phyloP scores from a whole-genome alignment of 1,140 invertebrate species.

The Ridgeia piscesae region DNA sequence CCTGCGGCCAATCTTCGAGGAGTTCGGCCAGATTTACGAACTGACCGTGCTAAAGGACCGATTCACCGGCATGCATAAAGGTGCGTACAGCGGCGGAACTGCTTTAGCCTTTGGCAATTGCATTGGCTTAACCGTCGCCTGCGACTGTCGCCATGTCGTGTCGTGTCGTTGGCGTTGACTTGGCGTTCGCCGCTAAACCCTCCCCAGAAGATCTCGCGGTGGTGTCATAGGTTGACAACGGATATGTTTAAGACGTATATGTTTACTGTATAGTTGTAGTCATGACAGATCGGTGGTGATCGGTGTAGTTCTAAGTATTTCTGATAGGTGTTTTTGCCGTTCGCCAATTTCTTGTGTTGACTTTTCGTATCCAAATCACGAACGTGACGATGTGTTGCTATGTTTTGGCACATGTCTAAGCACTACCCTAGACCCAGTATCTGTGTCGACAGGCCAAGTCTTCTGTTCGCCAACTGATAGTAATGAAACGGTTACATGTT shows the following conservation, averaged over 20 bases:
- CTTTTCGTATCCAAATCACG: no score
- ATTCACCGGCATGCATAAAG: constrained; percentile 91
- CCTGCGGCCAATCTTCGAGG: constrained; percentile 85
- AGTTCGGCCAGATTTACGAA: constrained; percentile 91
- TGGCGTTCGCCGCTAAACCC: not conserved
- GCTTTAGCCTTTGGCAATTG: no score
- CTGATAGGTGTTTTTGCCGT: no score
- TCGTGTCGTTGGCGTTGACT: not conserved
- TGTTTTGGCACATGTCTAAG: no score
- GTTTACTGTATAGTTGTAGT: not conserved
- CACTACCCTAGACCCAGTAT: no score
- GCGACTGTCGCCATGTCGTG: not conserved
- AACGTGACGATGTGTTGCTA: no score
- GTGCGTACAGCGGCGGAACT: constrained; percentile 59
- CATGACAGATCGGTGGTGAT: not conserved
- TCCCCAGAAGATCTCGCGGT: not conserved
- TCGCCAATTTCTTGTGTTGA: no score
- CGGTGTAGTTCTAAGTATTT: not conserved
- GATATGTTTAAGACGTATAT: not conserved
- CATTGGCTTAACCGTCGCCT: not conserved
- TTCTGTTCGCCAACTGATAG: no score
- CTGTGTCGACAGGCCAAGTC: no score
- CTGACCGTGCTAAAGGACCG: constrained; percentile 81
- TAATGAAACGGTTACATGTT: no score
- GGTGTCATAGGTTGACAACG: not conserved